Evolutionary conservation across 2,888 invertebrate species (phyloP), one percentile per base, ranked within the genome.

Genomic region (Brenthis daphne): DNA sequence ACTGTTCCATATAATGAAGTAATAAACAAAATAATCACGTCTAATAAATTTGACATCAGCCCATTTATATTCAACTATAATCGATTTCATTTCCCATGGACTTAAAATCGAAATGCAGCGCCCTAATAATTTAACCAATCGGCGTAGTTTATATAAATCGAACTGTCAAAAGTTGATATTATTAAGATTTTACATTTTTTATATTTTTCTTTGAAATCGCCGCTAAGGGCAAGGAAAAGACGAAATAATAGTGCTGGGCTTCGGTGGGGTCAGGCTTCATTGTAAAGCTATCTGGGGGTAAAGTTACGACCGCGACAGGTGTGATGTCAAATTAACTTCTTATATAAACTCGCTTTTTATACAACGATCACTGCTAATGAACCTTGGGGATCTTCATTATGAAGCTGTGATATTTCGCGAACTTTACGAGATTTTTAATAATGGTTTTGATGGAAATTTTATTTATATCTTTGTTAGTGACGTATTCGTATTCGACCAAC

Each of bases 261-360:
- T 80, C 84, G 82, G 37, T 43, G 37, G 37, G 84, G 84, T 82
- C 85, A 84, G 81, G 83, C 85, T 88, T 86, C 88, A 90, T 91
- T 90, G 90, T 91, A 84, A 84, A 86, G 82, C 86, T 78, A 88
- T 83, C 83, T 81, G 82, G 80, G 86, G 89, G 87, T 82, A 79
- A 86, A 91, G 89, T 92, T 92, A 92, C 88, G 91, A 90, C 82
- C 87, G 84, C 81, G 90, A 90, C 92, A 92, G 92, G 92, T 92
- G 92, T 87, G 90, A 90, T 88, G 86, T 81, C 83, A 88, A 91
- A 92, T 92, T 90, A 91, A 92, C 89, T 88, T 89, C 86, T 89
- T 89, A 87, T 89, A 90, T 88, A 90, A 88, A 87, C 84, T 84
- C 84, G 78, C 86, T 88, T 91, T 90, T 91, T 90, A 87, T 88